These are phyloP conservation scores for Diuraphis noxia DNA, from an alignment of 1,140 invertebrate species.

Conservation along the genomic window DNA sequence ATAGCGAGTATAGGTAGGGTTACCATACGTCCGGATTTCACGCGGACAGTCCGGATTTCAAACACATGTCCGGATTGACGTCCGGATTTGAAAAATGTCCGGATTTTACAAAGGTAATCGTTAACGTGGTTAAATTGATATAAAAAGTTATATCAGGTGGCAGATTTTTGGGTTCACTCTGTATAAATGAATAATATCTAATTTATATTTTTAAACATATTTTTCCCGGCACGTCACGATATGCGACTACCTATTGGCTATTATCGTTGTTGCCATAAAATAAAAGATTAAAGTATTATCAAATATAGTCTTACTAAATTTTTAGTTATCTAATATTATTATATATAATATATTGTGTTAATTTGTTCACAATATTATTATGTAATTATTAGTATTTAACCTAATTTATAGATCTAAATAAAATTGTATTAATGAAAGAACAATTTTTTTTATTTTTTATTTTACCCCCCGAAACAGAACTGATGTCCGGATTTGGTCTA, in stretches of 20 bases:
- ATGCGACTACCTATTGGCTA: neutral
- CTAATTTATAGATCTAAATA: too few relatives aligned
- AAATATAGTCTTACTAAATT: neutral
- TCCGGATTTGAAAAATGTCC: neutral
- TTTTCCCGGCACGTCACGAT: neutral
- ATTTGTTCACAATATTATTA: constrained; percentile 12
- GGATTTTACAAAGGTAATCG: neutral
- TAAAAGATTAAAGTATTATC: constrained; percentile 5
- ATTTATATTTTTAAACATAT: neutral
- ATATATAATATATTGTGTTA: neutral
- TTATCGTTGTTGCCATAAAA: constrained; percentile 23
- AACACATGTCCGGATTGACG: neutral
- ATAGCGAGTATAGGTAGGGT: too few relatives aligned
- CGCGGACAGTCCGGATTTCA: too few relatives aligned
- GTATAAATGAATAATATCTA: neutral
- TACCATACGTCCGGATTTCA: too few relatives aligned
- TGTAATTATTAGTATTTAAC: too few relatives aligned
- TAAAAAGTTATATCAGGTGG: neutral
- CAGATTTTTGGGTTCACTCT: neutral
- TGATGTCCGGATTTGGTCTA: too few relatives aligned
- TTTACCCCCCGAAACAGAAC: too few relatives aligned
- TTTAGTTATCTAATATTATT: neutral
- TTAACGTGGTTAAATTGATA: neutral
- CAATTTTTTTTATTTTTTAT: too few relatives aligned
- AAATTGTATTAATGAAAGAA: too few relatives aligned